phyloP scores from a whole-genome alignment of 1,140 invertebrate species.

The Monochamus saltuarius region DNA sequence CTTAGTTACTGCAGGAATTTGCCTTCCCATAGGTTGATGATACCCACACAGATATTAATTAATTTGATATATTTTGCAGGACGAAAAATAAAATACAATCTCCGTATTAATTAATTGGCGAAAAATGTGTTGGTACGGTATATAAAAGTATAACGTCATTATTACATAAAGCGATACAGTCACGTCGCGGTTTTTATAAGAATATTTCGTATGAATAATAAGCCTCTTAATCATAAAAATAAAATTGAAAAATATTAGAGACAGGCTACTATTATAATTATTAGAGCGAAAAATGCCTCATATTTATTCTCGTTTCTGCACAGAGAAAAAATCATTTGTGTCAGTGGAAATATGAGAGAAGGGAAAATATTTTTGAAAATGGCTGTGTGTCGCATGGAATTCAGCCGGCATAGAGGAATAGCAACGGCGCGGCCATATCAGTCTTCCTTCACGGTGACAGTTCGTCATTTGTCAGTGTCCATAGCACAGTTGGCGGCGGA shows the following conservation, averaged over 20 bases:
- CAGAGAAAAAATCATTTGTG: constrained; percentile 45
- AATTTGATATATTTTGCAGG: no score
- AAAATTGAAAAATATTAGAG: constrained; percentile 45
- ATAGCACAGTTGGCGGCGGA: constrained; percentile 50
- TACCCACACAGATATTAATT: no score
- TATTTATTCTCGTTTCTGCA: constrained; percentile 48
- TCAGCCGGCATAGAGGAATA: constrained; percentile 44
- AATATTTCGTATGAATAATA: constrained; percentile 30
- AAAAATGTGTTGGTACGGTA: no score
- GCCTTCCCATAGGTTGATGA: no score
- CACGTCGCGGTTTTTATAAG: constrained; percentile 17
- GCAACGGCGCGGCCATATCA: constrained; percentile 51
- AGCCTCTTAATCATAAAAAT: constrained; percentile 35
- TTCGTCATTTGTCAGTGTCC: constrained; percentile 54
- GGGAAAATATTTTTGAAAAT: constrained; percentile 51
- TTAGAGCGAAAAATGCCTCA: constrained; percentile 43
- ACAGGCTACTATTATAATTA: constrained; percentile 44
- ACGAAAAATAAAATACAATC: no score
- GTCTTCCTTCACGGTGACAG: constrained; percentile 54
- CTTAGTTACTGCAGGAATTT: no score
- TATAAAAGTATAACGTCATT: no score
- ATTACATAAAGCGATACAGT: constrained; percentile 3
- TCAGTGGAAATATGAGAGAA: constrained; percentile 44
- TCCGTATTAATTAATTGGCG: no score
- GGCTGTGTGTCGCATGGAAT: constrained; percentile 47